Evolutionary conservation across 92 coral and sea anemone genomes (phyloP).

Genomic region (Phenganax stokvisi): DNA sequence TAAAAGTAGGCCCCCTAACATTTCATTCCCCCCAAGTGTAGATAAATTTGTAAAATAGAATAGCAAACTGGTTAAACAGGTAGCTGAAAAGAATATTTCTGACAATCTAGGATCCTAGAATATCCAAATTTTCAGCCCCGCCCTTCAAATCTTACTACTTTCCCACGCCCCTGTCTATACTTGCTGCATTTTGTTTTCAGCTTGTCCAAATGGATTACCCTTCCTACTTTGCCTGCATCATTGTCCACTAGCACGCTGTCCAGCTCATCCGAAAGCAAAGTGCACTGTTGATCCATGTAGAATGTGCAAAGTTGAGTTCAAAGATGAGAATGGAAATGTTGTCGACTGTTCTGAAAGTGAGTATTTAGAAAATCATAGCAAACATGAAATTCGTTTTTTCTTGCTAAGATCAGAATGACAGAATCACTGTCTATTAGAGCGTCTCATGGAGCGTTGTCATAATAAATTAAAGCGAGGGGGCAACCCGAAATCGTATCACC

Average conservation of each 20-base stretch:
- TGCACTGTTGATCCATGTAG: constrained; percentile 86
- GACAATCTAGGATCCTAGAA: not conserved
- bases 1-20: not conserved
- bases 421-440: too few species aligned
- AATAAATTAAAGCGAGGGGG: too few species aligned
- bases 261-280: constrained; percentile 73
- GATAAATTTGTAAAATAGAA: not conserved
- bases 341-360: constrained; percentile 89
- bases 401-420: too few species aligned
- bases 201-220: constrained; percentile 83
- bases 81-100: not conserved
- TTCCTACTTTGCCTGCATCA: constrained; percentile 80
- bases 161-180: not conserved
- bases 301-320: constrained; percentile 82
- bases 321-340: constrained; percentile 59
- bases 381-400: too few species aligned
- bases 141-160: not conserved
- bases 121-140: not conserved
- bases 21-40: not conserved
- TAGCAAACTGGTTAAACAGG: too few species aligned
- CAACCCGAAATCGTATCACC: too few species aligned
- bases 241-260: constrained; percentile 80
- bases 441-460: too few species aligned
- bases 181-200: constrained; percentile 42
- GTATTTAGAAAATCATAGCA: not conserved